A percentile compares a stretch with the other conserved stretches of the same genome.
Evolutionary conservation across 2,113 vertebrate species (phyloP).

Genomic region (Dasyurus viverrinus): DNA sequence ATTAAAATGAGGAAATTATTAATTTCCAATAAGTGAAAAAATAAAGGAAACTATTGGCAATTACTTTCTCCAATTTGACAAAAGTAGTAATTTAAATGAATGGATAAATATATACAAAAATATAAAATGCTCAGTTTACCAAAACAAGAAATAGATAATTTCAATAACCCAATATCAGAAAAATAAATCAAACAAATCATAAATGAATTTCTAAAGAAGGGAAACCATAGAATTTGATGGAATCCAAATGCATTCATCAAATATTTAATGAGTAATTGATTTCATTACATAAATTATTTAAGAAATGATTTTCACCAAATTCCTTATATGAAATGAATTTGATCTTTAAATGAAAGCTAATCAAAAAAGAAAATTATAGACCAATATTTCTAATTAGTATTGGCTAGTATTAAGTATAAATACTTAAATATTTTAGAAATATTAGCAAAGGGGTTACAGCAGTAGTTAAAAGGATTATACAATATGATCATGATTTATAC

Average conservation of each 20-base stretch:
- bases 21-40: background rate
- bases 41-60: background rate
- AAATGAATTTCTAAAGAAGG: background rate
- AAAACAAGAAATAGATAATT: slow-evolving; percentile 51
- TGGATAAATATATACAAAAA: background rate
- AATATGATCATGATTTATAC: background rate
- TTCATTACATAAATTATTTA: background rate
- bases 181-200: background rate
- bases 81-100: background rate
- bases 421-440: background rate
- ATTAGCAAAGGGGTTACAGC: background rate
- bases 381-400: background rate
- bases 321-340: background rate
- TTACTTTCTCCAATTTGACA: background rate
- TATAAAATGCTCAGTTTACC: background rate
- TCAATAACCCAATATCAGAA: background rate
- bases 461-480: background rate
- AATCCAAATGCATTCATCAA: background rate
- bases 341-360: background rate
- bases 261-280: background rate
- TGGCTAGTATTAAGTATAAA: no score
- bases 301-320: background rate
- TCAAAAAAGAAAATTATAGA: background rate
- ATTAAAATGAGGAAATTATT: background rate
- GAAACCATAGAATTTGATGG: background rate